Evolutionary conservation across 2,113 vertebrate genomes (phyloP).

Genomic region (Apus apus): DNA sequence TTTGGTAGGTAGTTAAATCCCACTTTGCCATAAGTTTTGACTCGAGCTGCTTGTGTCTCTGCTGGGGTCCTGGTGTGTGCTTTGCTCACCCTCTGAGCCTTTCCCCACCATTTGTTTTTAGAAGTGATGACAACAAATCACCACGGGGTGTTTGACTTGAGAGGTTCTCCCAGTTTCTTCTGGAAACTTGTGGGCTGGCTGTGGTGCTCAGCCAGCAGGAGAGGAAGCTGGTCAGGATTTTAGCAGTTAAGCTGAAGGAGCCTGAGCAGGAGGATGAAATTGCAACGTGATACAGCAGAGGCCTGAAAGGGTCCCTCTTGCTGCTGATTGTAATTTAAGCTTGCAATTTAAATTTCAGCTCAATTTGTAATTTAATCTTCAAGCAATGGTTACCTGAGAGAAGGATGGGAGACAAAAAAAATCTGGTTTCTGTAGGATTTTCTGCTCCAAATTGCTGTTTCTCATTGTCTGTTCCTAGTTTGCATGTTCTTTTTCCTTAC

Average conservation of each 20-base stretch:
- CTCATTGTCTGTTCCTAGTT: not conserved
- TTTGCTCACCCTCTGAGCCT: not conserved
- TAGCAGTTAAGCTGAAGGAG: not conserved
- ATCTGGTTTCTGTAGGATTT: not conserved
- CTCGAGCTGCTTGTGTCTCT: not conserved
- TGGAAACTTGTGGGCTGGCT: not conserved
- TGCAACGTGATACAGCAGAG: not conserved
- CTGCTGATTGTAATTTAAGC: not conserved
- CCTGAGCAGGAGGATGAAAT: not conserved
- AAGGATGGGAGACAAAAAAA: not conserved
- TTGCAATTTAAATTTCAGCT: not conserved
- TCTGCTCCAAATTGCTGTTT: not conserved
- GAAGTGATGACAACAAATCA: not conserved
- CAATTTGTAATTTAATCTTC: too few relatives aligned
- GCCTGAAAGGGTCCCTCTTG: not conserved
- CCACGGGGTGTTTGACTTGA: rapidly evolving
- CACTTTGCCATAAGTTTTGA: not conserved
- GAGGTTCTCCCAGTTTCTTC: not conserved
- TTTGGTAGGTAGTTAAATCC: not conserved
- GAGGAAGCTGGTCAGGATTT: not conserved
- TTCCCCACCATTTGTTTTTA: not conserved
- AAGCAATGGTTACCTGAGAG: not conserved
- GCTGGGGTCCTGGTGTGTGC: not conserved
- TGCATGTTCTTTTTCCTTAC: not conserved
- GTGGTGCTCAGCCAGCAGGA: not conserved